These are phyloP conservation scores for Ornithoptera priamus DNA, from an alignment of 2,888 invertebrate species.

Conservation along the genomic window DNA sequence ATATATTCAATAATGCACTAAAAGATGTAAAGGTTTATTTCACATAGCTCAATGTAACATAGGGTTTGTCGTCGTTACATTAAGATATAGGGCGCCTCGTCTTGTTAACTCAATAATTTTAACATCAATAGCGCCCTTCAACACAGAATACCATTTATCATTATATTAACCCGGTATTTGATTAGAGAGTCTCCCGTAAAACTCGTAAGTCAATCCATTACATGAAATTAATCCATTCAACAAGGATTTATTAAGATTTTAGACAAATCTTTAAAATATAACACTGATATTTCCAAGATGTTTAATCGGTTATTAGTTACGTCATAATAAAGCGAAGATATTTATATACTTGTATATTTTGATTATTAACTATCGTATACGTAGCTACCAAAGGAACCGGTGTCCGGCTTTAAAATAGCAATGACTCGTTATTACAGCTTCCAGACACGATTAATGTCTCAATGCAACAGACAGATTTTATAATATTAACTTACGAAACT, in stretches of 20 bases:
- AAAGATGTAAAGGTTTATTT: not conserved
- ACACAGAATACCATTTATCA: not conserved
- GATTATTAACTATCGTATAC: not conserved
- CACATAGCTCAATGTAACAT: not conserved
- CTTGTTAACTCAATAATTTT: constrained; percentile 1
- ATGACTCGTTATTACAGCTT: not conserved
- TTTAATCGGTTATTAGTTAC: too few species aligned
- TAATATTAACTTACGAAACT: not conserved
- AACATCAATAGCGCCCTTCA: constrained; percentile 1
- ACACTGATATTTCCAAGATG: too few species aligned
- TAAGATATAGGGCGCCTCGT: not conserved
- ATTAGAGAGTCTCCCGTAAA: not conserved
- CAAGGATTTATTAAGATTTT: not conserved
- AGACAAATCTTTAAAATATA: not conserved
- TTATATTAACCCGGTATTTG: not conserved
- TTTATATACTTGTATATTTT: not conserved
- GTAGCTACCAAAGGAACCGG: not conserved
- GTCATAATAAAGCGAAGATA: not conserved
- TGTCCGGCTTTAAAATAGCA: not conserved
- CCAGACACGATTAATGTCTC: not conserved
- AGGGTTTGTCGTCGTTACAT: not conserved
- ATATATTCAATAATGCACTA: not conserved
- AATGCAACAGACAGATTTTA: not conserved
- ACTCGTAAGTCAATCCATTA: not conserved
- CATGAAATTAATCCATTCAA: not conserved